A percentile compares a stretch with the other conserved stretches of the same genome.
Evolutionary conservation across 2,797 vertebrate species (phyloP).

Genomic region (Vultur gryphus): DNA sequence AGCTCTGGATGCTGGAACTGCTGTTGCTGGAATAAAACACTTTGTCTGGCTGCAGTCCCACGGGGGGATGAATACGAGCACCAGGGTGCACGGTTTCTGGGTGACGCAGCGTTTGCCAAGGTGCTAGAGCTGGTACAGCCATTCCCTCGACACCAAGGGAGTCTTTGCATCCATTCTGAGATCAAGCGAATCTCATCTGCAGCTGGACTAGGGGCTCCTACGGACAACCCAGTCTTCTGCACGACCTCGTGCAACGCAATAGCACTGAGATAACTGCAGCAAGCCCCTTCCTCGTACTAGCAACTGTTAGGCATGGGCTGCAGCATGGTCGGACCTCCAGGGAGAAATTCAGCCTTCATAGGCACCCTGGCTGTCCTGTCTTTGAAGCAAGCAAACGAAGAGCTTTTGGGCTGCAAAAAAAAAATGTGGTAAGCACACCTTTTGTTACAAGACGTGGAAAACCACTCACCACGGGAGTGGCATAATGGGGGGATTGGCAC

Average conservation of each 20-base stretch:
- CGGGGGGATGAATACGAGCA: background rate
- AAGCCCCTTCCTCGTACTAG: background rate
- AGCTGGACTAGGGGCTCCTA: too few species aligned
- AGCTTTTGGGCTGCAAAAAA: background rate
- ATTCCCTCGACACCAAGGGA: background rate
- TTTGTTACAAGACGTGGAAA: background rate
- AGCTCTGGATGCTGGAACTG: background rate
- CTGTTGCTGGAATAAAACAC: background rate
- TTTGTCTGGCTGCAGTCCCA: background rate
- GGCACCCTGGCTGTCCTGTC: background rate
- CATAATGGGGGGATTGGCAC: background rate
- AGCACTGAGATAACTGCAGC: background rate
- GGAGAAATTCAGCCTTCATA: background rate
- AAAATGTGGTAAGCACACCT: background rate
- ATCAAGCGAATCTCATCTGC: background rate
- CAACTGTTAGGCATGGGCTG: too few species aligned
- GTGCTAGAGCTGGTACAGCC: background rate
- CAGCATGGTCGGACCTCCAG: background rate
- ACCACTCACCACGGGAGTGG: background rate
- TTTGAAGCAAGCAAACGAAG: background rate
- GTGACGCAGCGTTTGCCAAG: background rate
- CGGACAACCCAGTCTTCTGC: background rate
- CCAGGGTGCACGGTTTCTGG: background rate
- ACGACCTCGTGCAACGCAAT: fast-evolving
- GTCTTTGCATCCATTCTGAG: background rate